A percentile compares a stretch with the other conserved stretches of the same genome.
Evolutionary conservation across 2,113 vertebrate genomes (phyloP).

Genomic region (Syngnathoides biaculeatus): DNA sequence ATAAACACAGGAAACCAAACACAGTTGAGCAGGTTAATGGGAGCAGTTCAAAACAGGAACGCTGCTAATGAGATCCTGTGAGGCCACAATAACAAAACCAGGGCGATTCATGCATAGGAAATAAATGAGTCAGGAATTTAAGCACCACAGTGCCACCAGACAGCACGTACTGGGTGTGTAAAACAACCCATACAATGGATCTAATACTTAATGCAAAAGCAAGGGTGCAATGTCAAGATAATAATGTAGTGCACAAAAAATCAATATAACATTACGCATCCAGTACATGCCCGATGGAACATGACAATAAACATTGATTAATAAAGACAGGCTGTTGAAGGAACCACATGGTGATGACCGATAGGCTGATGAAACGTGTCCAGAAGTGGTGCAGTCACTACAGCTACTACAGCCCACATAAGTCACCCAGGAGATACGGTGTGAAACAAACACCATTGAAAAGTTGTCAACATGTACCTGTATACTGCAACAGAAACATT

Average conservation of each 20-base stretch:
- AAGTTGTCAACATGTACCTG: constrained; percentile 66
- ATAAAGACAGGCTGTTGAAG: neutral
- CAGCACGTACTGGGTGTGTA: constrained; percentile 12
- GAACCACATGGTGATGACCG: neutral
- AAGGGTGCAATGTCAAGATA: constrained; percentile 21
- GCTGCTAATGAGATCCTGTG: constrained; percentile 42
- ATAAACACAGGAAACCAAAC: constrained; percentile 37
- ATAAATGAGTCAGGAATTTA: constrained; percentile 32
- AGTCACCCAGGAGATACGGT: neutral
- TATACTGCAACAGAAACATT: constrained; percentile 81
- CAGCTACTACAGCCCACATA: neutral
- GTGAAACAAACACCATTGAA: neutral
- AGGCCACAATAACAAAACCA: constrained; percentile 24
- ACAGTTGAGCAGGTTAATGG: constrained; percentile 38
- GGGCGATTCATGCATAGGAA: constrained; percentile 20
- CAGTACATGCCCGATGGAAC: constrained; percentile 40
- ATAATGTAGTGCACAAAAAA: neutral
- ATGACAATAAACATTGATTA: neutral
- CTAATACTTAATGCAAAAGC: constrained; percentile 45
- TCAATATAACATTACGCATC: constrained; percentile 24
- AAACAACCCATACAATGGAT: neutral
- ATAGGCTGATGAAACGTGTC: neutral
- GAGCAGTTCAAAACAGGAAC: constrained; percentile 37
- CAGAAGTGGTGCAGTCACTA: constrained; percentile 1
- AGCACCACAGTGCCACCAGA: constrained; percentile 20